Evolutionary conservation across 64 coral and sea anemone genomes (phyloP).

Genomic region (Stichodactyla mertensii): DNA sequence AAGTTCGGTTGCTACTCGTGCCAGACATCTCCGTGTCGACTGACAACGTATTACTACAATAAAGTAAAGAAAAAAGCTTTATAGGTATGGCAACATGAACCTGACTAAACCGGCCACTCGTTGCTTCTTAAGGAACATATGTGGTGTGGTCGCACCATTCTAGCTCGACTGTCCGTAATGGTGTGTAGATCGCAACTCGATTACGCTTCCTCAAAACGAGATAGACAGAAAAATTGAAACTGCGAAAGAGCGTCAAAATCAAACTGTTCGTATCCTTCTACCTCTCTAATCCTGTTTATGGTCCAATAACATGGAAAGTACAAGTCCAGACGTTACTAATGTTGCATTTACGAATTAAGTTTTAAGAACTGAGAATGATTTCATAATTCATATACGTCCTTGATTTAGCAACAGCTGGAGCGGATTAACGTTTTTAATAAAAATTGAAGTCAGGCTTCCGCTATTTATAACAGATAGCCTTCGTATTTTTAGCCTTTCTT

Average conservation of each 20-base stretch:
- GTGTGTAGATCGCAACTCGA: too few species aligned
- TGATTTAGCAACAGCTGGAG: not conserved
- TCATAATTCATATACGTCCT: not conserved
- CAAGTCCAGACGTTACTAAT: not conserved
- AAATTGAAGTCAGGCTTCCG: not conserved
- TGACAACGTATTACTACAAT: slow-evolving; percentile 17
- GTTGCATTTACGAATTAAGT: not conserved
- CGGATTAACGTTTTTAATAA: not conserved
- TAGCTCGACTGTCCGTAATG: too few species aligned
- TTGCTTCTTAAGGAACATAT: too few species aligned
- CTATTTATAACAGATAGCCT: not conserved
- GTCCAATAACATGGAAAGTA: not conserved
- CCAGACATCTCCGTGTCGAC: slow-evolving; percentile 25
- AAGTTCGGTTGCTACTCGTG: slow-evolving; percentile 17
- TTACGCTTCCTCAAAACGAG: not conserved
- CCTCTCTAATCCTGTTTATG: too few species aligned
- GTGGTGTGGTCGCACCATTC: too few species aligned
- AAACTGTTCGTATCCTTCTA: not conserved
- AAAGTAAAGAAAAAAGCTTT: not conserved
- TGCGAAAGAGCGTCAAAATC: not conserved
- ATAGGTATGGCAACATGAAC: not conserved
- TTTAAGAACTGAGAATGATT: not conserved
- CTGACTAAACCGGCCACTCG: not conserved
- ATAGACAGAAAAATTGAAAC: not conserved
- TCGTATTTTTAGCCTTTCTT: too few species aligned